Evolutionary conservation across 1,140 invertebrate genomes (phyloP), one percentile per base, ranked within the genome.

Genomic region (Mizuhopecten yessoensis): DNA sequence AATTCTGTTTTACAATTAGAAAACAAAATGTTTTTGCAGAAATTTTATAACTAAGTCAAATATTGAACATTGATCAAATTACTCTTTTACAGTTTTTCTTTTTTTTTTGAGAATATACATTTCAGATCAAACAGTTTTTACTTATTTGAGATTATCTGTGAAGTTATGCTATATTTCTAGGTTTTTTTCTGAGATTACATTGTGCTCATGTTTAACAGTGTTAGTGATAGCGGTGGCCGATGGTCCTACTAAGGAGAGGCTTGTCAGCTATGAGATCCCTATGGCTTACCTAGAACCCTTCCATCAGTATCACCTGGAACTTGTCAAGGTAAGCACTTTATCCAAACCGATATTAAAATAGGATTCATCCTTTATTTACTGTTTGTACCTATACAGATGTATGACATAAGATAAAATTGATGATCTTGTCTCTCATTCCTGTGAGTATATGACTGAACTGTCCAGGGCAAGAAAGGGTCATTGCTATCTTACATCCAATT

Each of bases 221-320:
- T 20, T 96, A 86, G 92, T 95, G 11, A 33, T 96, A 23, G 91
- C 93, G 45, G 94, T 95, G 34, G 94, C 91, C 33, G 96, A 96
- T 92, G 90, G 90, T 9, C 90, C 94, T 13, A 92, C 92, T 11
- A 94, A 94, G 34, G 90, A 95, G 49, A 88, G 90, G 45, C 90
- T 96, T 33, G 94, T 95, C 13, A 94, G 92, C 86, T 96, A 95
- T 90, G 45, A 93, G 33, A 89, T 96, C 23, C 96, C 96, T 13
- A 89, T 95, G 17, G 36, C 90, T 17, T 91, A 94, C 87, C 93
- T 96, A 57, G 92, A 95, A 33, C 96, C 96, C 20, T 96, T 96
- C 75, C 96, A 96, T 91, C 95, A 95, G 87, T 96, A 96, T 91
- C 96, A 96, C 90, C 86, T 96, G 89, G 95, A 96, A 91, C 93